phyloP scores from a whole-genome alignment of 2,888 invertebrate genomes.

The Glomeris marginata region DNA sequence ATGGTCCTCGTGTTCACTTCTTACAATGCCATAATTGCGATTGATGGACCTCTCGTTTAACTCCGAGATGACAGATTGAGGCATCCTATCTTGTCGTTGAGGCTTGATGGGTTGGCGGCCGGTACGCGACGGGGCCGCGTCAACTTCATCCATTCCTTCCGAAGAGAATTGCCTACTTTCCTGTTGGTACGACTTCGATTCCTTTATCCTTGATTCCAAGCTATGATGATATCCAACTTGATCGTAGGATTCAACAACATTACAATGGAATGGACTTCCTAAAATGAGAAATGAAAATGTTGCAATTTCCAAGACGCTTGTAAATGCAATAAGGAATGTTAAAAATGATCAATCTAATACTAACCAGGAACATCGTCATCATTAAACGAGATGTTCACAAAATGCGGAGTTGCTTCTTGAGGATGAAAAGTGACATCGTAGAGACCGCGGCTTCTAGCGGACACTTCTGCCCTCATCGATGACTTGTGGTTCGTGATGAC shows the following conservation, averaged over 20 bases:
- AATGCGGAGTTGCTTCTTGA: constrained; percentile 74
- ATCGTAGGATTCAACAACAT: constrained; percentile 20
- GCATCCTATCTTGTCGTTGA: constrained; percentile 1
- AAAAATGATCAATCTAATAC: background rate
- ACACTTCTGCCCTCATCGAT: constrained; percentile 76
- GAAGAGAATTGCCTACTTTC: constrained; percentile 2
- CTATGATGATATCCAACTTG: constrained; percentile 1
- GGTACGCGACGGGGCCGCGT: constrained; percentile 4
- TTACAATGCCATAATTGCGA: background rate
- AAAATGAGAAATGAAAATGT: constrained; percentile 11
- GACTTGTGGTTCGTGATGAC: constrained; percentile 80
- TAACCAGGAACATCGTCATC: constrained; percentile 65
- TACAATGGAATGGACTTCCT: constrained; percentile 79
- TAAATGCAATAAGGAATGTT: background rate
- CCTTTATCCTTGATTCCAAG: constrained; percentile 3
- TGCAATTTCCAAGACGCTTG: too few relatives aligned
- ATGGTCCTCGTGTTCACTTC: background rate
- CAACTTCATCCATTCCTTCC: constrained; percentile 11
- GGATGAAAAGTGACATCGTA: constrained; percentile 88
- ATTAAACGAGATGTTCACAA: constrained; percentile 86
- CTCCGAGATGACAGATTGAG: constrained; percentile 5
- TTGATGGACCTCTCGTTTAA: constrained; percentile 2
- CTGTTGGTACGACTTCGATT: constrained; percentile 6
- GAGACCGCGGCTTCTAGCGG: constrained; percentile 74
- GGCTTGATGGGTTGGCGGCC: constrained; percentile 3